These are phyloP conservation scores for Nemapogon koenigi DNA, from an alignment of 2,888 invertebrate species.

Conservation along the genomic window DNA sequence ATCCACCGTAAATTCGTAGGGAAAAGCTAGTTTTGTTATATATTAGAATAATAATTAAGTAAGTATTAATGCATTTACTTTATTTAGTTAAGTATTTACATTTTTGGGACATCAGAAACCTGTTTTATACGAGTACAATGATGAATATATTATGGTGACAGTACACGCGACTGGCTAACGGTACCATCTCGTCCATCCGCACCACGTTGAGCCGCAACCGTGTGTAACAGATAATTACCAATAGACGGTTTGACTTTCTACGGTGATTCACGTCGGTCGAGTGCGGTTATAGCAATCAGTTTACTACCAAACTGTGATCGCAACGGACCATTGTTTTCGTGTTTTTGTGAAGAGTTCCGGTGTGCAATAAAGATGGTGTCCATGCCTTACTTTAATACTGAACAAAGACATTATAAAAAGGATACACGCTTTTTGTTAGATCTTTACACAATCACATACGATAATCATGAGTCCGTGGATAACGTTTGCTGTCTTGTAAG, in stretches of 20 bases:
- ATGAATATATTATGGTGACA: no score
- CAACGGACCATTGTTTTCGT: slow-evolving; percentile 22
- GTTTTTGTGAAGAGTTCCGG: slow-evolving; percentile 17
- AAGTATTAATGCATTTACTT: no score
- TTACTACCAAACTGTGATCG: slow-evolving; percentile 19
- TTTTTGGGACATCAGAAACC: no score
- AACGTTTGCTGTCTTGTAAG: slow-evolving; percentile 72
- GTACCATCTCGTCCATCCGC: slow-evolving; percentile 39
- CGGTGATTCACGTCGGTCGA: slow-evolving; percentile 46
- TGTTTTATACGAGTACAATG: no score
- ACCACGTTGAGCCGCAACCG: slow-evolving; percentile 28
- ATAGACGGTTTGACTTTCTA: slow-evolving; percentile 53
- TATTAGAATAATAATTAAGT: no score
- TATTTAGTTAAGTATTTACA: no score
- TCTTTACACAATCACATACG: slow-evolving; percentile 85
- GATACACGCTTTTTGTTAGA: slow-evolving; percentile 84
- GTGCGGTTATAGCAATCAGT: no score
- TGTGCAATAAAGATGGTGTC: slow-evolving; percentile 46
- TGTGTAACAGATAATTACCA: slow-evolving; percentile 51
- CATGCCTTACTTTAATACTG: slow-evolving; percentile 59
- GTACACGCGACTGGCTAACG: slow-evolving; percentile 38
- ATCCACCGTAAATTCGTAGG: no score
- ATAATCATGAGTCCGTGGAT: slow-evolving; percentile 79
- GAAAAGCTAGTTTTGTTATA: no score
- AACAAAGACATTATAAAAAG: slow-evolving; percentile 84